Percentiles rank a stretch among this genome's conserved stretches.
Conservation (phyloP, 2,113 vertebrate genomes). For the Sinocyclocheilus anshuiensis region DNA sequence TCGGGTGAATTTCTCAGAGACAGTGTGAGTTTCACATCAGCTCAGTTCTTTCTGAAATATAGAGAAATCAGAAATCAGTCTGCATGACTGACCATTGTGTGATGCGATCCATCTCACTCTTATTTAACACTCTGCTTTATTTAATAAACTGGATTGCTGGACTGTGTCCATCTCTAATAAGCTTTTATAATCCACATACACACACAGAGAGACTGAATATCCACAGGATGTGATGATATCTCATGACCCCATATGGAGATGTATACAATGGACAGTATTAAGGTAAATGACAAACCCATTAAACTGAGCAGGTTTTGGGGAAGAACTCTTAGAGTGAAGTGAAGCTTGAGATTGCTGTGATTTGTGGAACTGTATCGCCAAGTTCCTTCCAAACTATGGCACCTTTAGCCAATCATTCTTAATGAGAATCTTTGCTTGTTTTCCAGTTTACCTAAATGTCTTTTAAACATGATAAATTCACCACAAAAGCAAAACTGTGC, state of each 20-base stretch:
- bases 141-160: constrained; percentile 52
- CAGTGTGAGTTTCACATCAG: constrained; percentile 1
- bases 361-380: not conserved
- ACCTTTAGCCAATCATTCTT: not conserved
- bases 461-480: no score
- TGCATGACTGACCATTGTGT: constrained; percentile 27
- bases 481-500: no score
- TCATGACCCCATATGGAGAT: constrained; percentile 21
- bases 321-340: not conserved
- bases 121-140: constrained; percentile 51
- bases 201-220: not conserved
- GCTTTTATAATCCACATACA: constrained; percentile 34
- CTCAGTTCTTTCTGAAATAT: constrained; percentile 25
- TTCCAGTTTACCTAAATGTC: not conserved
- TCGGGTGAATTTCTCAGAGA: not conserved
- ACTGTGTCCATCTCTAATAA: constrained; percentile 51
- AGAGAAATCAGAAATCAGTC: constrained; percentile 28
- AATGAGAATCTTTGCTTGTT: not conserved
- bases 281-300: constrained; percentile 1
- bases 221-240: constrained; percentile 17
- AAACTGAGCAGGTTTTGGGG: not conserved
- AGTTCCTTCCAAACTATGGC: not conserved
- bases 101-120: constrained; percentile 43
- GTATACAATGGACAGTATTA: not conserved
- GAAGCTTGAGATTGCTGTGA: constrained; percentile 1